Evolutionary conservation across 1,140 invertebrate species (phyloP).

Genomic region (Agrypnia vestita): DNA sequence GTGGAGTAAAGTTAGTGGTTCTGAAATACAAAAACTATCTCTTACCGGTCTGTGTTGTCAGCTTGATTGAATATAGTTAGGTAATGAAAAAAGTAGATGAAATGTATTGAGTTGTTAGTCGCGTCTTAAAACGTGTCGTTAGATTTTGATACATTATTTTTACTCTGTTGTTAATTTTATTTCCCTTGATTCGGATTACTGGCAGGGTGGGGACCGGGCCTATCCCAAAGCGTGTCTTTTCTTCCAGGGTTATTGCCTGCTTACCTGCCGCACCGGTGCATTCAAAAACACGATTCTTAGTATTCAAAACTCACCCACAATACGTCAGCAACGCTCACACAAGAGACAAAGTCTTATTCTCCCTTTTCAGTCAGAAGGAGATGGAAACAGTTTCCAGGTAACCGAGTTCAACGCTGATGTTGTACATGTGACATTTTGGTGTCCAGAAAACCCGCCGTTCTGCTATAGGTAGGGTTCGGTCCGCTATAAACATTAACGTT

Average conservation of each 20-base stretch:
- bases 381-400: slow-evolving; percentile 19
- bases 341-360: slow-evolving; percentile 3
- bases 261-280: slow-evolving; percentile 34
- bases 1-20: no score
- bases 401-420: slow-evolving; percentile 8
- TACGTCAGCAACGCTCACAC: slow-evolving; percentile 24
- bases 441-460: background rate
- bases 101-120: no score
- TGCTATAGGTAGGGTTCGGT: background rate
- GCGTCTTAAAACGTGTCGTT: no score
- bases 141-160: background rate
- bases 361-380: slow-evolving; percentile 11
- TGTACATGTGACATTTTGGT: slow-evolving; percentile 24
- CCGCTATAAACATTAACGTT: slow-evolving; percentile 23
- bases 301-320: slow-evolving; percentile 37
- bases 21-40: no score
- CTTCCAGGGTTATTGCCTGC: slow-evolving; percentile 45
- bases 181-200: background rate
- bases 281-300: slow-evolving; percentile 17
- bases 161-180: slow-evolving; percentile 6
- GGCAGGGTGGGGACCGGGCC: background rate
- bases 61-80: no score
- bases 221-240: slow-evolving; percentile 36
- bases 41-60: no score
- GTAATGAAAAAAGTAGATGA: no score